Percentiles rank a stretch among this genome's conserved stretches.
Conservation (phyloP, 1,140 invertebrate genomes). For the Hestina assimilis region DNA sequence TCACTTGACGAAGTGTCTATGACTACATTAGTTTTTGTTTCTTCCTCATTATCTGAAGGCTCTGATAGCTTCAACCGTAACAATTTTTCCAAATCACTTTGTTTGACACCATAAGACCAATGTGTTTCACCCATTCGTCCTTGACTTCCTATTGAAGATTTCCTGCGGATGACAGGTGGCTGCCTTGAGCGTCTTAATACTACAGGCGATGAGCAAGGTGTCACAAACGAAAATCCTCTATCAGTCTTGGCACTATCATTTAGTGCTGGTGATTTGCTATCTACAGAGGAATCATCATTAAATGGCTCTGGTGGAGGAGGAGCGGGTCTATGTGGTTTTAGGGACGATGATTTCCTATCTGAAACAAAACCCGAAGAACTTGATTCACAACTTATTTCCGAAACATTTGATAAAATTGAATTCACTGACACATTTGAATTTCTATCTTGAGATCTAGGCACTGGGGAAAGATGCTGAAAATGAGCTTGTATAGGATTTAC, state of each 20-base stretch:
- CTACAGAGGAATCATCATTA: conserved; percentile 50
- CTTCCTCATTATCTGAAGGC: conserved; percentile 62
- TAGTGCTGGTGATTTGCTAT: conserved; percentile 47
- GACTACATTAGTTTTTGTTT: conserved; percentile 33
- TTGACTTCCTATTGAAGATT: conserved; percentile 54
- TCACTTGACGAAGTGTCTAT: conserved; percentile 35
- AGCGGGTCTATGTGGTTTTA: conserved; percentile 61
- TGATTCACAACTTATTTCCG: conserved; percentile 66
- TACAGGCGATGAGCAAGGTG: conserved; percentile 60
- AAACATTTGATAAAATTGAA: conserved; percentile 69
- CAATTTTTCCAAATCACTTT: conserved; percentile 69
- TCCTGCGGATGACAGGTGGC: conserved; percentile 66
- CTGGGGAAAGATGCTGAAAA: conserved; percentile 58
- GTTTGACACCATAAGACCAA: conserved; percentile 72
- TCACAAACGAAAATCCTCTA: conserved; percentile 52
- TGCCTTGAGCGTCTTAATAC: conserved; percentile 56
- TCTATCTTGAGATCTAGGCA: conserved; percentile 58
- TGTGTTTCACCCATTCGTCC: conserved; percentile 55
- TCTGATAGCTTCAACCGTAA: conserved; percentile 64
- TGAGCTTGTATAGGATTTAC: conserved; percentile 60
- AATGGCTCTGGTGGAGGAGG: conserved; percentile 65
- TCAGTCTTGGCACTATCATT: conserved; percentile 42
- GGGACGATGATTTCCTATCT: conserved; percentile 55
- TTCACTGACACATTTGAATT: conserved; percentile 71
- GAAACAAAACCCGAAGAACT: conserved; percentile 70